Evolutionary conservation across 2,113 vertebrate species (phyloP), one percentile per base, ranked within the genome.

Genomic region (Oophaga pumilio): DNA sequence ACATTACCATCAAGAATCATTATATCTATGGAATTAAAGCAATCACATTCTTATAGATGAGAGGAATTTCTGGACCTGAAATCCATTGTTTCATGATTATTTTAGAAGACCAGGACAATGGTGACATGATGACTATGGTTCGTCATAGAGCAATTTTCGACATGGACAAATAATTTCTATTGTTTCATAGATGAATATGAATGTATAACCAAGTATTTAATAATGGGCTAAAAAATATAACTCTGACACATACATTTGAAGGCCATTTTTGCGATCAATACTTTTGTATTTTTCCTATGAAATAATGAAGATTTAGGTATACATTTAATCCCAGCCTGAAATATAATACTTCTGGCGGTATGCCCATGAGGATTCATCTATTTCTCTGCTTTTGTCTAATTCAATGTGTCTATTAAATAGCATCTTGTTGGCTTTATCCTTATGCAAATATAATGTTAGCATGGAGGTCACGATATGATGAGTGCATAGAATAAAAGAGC

Each of bases 391-490:
- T 64, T 64, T 82, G 26, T 50, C 28, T 82, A 49, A 64, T 82
- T 33, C 50, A 49, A 18, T 11, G 59, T 56, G 49, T 49, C 49
- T 50, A 66, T 64, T 13, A 22, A 82, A 62, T 81, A 59, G 56
- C 24, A 62, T 14, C 8, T 33, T 43, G n/a, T 60, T 62, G 33
- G 56, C 1, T 81, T 64, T 66, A 64, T 49, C 18, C 33, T 66
- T 82, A 22, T 66, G 50, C 80, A 66, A 82, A 82, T 82, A 66
- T 50, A 66, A 22, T 60, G 18, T 62, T 50, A 56, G 53, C 8
- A 56, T 11, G 53, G 53, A 56, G 53, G 53, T 56, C 53, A 56
- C 12, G 8, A 56, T 56, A 13, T 56, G 9, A 56, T 11, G 12
- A 56, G 9, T 56, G 53, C 33, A 43, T 43, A 43, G 33, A 43